Percentiles rank a stretch among this genome's conserved stretches.
Conservation (phyloP, 2,113 vertebrate genomes). For the Urocynchramus pylzowi region DNA sequence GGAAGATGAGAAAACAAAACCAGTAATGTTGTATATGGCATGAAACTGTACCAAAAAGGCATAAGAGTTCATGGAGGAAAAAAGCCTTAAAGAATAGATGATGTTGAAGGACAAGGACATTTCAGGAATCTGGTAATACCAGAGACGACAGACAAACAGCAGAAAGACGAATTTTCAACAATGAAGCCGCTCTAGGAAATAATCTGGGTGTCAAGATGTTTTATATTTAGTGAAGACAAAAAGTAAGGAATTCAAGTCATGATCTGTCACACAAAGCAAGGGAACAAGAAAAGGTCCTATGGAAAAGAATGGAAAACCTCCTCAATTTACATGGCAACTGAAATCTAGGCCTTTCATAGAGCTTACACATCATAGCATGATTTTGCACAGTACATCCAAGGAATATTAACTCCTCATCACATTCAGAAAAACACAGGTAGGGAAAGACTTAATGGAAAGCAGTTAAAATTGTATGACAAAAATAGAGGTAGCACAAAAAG, state of each 20-base stretch:
- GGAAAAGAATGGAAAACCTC: not conserved
- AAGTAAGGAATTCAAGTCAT: not conserved
- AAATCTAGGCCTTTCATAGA: not conserved
- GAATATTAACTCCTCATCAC: not conserved
- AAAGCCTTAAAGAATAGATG: not conserved
- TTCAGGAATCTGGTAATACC: not conserved
- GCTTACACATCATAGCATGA: not conserved
- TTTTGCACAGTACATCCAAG: not conserved
- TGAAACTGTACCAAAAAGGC: not conserved
- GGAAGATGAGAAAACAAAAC: slow-evolving; percentile 14
- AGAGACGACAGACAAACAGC: not conserved
- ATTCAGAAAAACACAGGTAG: not conserved
- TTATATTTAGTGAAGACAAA: not conserved
- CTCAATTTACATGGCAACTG: not conserved
- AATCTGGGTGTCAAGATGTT: not conserved
- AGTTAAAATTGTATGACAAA: not conserved
- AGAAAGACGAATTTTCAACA: not conserved
- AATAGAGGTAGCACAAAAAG: not conserved
- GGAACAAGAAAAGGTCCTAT: not conserved
- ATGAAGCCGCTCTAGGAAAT: not conserved
- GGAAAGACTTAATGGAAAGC: not conserved
- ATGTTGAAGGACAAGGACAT: not conserved
- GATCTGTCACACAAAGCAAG: not conserved
- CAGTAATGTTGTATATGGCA: not conserved
- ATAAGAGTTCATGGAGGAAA: not conserved